These are phyloP conservation scores for Campoplex capitator DNA, from an alignment of 2,888 invertebrate genomes.

Conservation along the genomic window DNA sequence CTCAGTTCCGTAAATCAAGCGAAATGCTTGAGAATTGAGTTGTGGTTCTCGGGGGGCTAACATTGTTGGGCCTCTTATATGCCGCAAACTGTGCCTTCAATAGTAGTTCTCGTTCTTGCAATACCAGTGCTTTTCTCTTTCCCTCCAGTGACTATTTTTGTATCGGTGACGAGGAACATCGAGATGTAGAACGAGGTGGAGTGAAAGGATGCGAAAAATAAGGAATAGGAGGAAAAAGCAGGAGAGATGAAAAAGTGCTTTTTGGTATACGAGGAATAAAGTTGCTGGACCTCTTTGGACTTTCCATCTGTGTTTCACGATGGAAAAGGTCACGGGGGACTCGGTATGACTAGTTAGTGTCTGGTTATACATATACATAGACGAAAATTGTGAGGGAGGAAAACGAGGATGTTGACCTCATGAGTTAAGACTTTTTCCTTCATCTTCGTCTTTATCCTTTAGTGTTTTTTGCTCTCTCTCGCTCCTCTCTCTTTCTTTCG, in stretches of 20 bases:
- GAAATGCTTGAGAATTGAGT: constrained; percentile 80
- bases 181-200: not conserved
- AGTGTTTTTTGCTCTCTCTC: not conserved
- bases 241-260: constrained; percentile 30
- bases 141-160: constrained; percentile 25
- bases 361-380: not conserved
- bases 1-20: constrained; percentile 78
- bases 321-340: constrained; percentile 42
- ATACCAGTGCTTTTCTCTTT: constrained; percentile 21
- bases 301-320: constrained; percentile 33
- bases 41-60: constrained; percentile 78
- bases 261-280: constrained; percentile 23
- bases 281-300: constrained; percentile 33
- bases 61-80: constrained; percentile 47
- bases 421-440: constrained; percentile 27
- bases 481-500: not conserved
- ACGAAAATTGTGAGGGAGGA: not conserved
- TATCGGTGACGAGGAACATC: not conserved
- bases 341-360: constrained; percentile 51
- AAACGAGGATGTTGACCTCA: constrained; percentile 32
- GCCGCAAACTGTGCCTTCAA: constrained; percentile 62
- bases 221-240: not conserved
- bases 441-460: constrained; percentile 22
- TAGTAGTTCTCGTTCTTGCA: constrained; percentile 55
- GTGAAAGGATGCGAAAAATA: not conserved